Conservation (phyloP, 2,797 vertebrate genomes). For the Taeniopygia guttata region DNA sequence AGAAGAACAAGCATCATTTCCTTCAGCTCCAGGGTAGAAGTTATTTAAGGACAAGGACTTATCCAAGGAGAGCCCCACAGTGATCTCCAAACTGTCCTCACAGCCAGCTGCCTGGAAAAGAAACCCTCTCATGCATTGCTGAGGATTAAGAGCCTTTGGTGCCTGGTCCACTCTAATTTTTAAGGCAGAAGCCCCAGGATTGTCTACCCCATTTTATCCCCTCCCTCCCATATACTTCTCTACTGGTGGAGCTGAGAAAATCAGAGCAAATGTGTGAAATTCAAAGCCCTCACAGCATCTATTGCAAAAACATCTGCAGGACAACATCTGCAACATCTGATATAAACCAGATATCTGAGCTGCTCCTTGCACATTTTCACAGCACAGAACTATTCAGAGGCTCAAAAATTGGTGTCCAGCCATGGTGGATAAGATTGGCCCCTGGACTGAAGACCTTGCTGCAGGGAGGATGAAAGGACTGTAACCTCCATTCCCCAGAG, state of each 20-base stretch:
- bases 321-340: background rate
- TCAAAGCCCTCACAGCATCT: background rate
- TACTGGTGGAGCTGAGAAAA: background rate
- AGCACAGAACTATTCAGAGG: background rate
- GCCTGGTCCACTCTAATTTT: background rate
- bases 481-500: background rate
- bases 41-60: constrained; percentile 24
- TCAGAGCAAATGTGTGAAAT: background rate
- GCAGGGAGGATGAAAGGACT: background rate
- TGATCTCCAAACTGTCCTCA: background rate
- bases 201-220: background rate
- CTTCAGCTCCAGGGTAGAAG: background rate
- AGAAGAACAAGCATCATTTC: background rate
- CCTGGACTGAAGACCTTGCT: background rate
- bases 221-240: background rate
- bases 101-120: background rate
- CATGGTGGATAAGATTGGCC: background rate
- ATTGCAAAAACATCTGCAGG: background rate
- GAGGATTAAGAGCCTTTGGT: background rate
- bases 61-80: background rate
- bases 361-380: background rate
- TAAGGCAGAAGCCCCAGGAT: background rate
- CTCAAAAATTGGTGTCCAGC: background rate
- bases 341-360: background rate
- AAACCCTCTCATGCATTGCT: background rate